Base-by-base conservation (phyloP, 1,140 invertebrate species). In the Triops longicaudatus region DNA sequence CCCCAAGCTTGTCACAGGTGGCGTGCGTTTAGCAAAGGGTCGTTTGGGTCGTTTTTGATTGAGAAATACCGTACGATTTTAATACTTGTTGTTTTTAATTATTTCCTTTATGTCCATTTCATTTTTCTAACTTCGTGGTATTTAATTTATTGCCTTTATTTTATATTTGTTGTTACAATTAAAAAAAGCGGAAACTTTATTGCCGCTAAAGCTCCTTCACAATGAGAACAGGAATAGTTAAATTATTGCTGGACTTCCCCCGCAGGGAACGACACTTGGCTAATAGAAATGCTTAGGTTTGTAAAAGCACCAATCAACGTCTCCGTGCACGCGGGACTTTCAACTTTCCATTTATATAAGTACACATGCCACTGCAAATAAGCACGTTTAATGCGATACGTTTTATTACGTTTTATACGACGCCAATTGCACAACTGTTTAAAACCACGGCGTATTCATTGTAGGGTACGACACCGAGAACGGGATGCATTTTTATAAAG, bases 401-500 rank as follows among this genome's bases (percentile, higher is more conserved):
- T n/a, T n/a, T n/a, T 37, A 37, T 37, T 37, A 7, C 31, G 75
- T 83, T 50, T 83, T 83, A 75, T 74, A 81, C 74, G 81, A 82
- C 14, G 42, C 73, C n/a, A 43, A 78, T 14, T 83, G 80, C 78
- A 81, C 78, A 11, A 72, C 73, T 6, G 42, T 79, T n/a, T 72
- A 73, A n/a, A 83, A 87, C 78, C 86, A 87, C 81, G 86, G 85
- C 41, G 85, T 87, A 7, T 17, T 77, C 26, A 85, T 87, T 78
- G 85, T 87, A n/a, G 86, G 86, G 4, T 87, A 87, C 82, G 84
- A 86, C 78, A 73, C 84, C 77, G 83, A 83, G 83, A 81, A 83
- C 75, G 80, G 86, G 26, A 86, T 85, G 22, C 82, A 86, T 50
- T 87, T 84, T 79, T 87, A 86, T 76, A 87, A 86, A 43, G 84